Conservation (phyloP, 2,113 vertebrate genomes). For the Alces alces region DNA sequence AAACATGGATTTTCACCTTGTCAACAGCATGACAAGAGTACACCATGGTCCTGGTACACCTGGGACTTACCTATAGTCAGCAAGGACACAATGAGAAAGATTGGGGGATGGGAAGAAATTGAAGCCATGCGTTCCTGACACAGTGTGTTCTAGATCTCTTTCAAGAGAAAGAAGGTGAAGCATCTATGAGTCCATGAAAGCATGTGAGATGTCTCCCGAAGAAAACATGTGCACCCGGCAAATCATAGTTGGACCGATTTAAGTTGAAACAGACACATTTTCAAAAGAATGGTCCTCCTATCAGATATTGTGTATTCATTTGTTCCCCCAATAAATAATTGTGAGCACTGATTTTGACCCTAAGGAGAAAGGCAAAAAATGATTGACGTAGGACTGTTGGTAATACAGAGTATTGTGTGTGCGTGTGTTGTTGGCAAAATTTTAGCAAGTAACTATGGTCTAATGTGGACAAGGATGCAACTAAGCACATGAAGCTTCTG, state of each 20-base stretch:
- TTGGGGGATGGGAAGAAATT: not conserved
- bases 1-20: not conserved
- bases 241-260: too few relatives aligned
- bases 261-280: not conserved
- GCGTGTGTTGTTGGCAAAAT: not conserved
- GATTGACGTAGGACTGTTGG: not conserved
- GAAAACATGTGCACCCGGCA: fast-evolving
- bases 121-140: not conserved
- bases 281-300: not conserved
- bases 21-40: not conserved
- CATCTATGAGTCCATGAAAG: not conserved
- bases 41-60: not conserved
- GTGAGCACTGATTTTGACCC: not conserved
- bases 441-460: not conserved
- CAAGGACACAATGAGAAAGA: not conserved
- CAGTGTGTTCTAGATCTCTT: not conserved
- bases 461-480: not conserved
- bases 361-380: not conserved
- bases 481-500: not conserved
- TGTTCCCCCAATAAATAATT: not conserved
- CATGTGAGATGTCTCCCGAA: too few relatives aligned
- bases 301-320: not conserved
- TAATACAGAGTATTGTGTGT: not conserved
- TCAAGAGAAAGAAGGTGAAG: not conserved
- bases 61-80: not conserved